Evolutionary conservation across 2,113 vertebrate genomes (phyloP).

Genomic region (Laterallus jamaicensis): DNA sequence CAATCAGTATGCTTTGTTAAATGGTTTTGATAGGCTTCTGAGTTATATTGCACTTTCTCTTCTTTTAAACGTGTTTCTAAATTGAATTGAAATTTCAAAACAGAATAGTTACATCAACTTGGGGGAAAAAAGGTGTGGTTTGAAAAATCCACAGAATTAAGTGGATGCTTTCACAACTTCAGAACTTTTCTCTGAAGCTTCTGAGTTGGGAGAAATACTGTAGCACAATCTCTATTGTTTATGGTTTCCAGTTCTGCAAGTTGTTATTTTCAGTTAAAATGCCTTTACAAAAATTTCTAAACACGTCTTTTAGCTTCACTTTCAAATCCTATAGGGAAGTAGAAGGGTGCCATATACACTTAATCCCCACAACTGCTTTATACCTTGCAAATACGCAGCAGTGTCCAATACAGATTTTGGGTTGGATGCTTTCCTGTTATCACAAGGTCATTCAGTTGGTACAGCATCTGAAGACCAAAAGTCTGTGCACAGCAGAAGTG

Average conservation of each 20-base stretch:
- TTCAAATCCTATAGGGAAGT: not conserved
- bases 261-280: not conserved
- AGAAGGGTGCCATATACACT: not conserved
- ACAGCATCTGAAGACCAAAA: constrained; percentile 18
- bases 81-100: not conserved
- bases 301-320: not conserved
- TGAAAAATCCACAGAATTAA: not conserved
- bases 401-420: not conserved
- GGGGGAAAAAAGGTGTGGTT: not conserved
- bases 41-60: not conserved
- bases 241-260: not conserved
- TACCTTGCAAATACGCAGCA: not conserved
- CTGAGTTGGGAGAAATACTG: not conserved
- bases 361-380: not conserved
- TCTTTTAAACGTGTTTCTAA: not conserved
- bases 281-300: not conserved
- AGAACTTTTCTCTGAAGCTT: not conserved
- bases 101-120: not conserved
- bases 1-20: not conserved
- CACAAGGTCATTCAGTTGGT: constrained; percentile 15
- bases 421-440: not conserved
- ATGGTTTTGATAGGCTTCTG: not conserved
- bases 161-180: not conserved
- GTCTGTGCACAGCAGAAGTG: not conserved
- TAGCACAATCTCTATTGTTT: not conserved